A percentile compares a stretch with the other conserved stretches of the same genome.
phyloP scores from a whole-genome alignment of 30 jellyfish, hydroid and myxozoan genomes.

The Pseudorhiza aurosa region DNA sequence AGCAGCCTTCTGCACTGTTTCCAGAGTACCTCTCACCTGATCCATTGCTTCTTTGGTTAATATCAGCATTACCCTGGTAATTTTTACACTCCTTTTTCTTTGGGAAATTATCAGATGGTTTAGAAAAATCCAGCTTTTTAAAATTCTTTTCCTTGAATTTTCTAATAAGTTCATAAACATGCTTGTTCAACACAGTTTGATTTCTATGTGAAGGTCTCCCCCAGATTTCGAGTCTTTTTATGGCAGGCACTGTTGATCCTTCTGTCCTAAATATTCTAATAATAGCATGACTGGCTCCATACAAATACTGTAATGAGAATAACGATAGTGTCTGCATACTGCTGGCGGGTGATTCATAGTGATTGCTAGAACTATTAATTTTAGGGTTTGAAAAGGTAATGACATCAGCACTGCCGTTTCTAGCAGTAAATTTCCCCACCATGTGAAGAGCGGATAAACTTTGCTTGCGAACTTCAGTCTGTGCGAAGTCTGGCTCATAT shows the following conservation, averaged over 20 bases:
- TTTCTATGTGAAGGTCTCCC: slow-evolving; percentile 65
- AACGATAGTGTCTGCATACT: slow-evolving; percentile 5
- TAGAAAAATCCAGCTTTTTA: not conserved
- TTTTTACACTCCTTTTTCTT: not conserved
- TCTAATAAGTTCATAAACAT: not conserved
- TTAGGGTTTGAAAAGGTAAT: slow-evolving; percentile 22
- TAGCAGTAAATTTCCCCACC: slow-evolving; percentile 50
- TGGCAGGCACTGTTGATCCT: slow-evolving; percentile 59
- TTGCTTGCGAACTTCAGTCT: slow-evolving; percentile 39
- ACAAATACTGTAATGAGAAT: slow-evolving; percentile 16
- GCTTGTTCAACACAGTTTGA: not conserved
- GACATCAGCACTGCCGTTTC: not conserved
- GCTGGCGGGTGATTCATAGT: not conserved
- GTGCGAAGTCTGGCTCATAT: slow-evolving; percentile 51
- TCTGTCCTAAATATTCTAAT: slow-evolving; percentile 48
- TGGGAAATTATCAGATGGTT: not conserved
- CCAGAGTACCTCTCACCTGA: not conserved
- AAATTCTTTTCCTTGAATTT: not conserved
- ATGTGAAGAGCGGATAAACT: slow-evolving; percentile 19
- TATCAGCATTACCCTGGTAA: not conserved
- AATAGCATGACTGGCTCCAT: slow-evolving; percentile 37
- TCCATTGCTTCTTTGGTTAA: not conserved
- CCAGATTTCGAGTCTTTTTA: slow-evolving; percentile 79
- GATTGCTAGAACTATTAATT: not conserved
- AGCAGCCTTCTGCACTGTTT: not conserved